Percentiles rank a stretch among this genome's conserved stretches.
Conservation (phyloP, 2,888 invertebrate genomes). For the Polylopha cassiicola region DNA sequence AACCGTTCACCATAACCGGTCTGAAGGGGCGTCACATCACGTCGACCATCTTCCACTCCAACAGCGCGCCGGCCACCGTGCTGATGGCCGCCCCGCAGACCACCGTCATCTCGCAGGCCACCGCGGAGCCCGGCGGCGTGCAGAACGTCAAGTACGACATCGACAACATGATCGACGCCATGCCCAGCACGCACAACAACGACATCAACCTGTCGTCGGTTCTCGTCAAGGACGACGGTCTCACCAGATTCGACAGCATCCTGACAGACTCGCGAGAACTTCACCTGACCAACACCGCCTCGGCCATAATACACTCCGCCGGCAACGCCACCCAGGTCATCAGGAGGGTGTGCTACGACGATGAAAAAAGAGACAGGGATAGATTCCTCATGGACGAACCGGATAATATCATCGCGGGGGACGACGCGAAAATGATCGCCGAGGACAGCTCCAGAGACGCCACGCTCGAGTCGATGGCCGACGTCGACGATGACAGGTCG, state of each 20-base stretch:
- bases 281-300: slow-evolving; percentile 53
- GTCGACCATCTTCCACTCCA: slow-evolving; percentile 62
- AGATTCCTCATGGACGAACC: slow-evolving; percentile 53
- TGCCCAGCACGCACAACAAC: slow-evolving; percentile 39
- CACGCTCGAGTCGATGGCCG: slow-evolving; percentile 47
- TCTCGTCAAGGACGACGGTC: slow-evolving; percentile 55
- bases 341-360: slow-evolving; percentile 57
- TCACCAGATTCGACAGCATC: slow-evolving; percentile 55
- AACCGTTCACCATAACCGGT: slow-evolving; percentile 57
- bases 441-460: slow-evolving; percentile 56
- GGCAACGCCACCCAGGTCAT: slow-evolving; percentile 67
- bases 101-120: slow-evolving; percentile 64
- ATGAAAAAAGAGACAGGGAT: slow-evolving; percentile 42
- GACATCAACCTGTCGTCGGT: slow-evolving; percentile 50
- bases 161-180: slow-evolving; percentile 56
- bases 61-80: slow-evolving; percentile 58
- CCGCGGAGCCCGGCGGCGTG: slow-evolving; percentile 37
- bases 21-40: slow-evolving; percentile 61
- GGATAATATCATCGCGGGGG: slow-evolving; percentile 47
- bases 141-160: slow-evolving; percentile 57
- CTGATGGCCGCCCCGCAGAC: slow-evolving; percentile 62
- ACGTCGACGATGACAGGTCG: slow-evolving; percentile 52
- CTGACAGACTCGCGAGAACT: slow-evolving; percentile 56
- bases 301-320: slow-evolving; percentile 59
- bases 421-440: slow-evolving; percentile 53